Conservation (phyloP, 2,888 invertebrate genomes). For the Conchocele bisecta region DNA sequence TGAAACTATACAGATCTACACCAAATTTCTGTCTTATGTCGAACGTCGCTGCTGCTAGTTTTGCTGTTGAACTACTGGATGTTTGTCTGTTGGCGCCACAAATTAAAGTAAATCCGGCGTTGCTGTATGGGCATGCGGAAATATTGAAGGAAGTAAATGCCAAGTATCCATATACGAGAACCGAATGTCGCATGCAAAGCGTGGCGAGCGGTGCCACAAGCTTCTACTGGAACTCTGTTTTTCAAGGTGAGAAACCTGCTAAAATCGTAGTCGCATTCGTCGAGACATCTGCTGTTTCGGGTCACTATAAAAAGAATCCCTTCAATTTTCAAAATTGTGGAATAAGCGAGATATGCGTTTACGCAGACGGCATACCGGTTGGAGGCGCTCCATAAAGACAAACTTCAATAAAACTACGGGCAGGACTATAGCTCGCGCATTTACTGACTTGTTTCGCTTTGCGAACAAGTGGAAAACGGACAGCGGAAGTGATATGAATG, state of each 20-base stretch:
- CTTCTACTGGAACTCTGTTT: slow-evolving; percentile 46
- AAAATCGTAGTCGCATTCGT: slow-evolving; percentile 34
- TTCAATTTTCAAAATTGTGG: slow-evolving; percentile 49
- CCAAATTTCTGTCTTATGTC: slow-evolving; percentile 27
- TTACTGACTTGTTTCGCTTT: slow-evolving; percentile 29
- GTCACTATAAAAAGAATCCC: slow-evolving; percentile 44
- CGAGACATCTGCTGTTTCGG: slow-evolving; percentile 30
- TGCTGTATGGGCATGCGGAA: slow-evolving; percentile 25
- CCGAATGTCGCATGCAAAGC: slow-evolving; percentile 13
- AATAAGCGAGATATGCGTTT: slow-evolving; percentile 39
- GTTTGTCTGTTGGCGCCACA: slow-evolving; percentile 24
- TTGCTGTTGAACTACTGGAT: slow-evolving; percentile 2
- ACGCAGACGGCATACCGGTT: slow-evolving; percentile 40
- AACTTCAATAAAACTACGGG: slow-evolving; percentile 23
- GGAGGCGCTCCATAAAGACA: slow-evolving; percentile 38
- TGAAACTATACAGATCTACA: slow-evolving; percentile 17
- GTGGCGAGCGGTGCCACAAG: slow-evolving; percentile 33
- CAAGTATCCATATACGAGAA: slow-evolving; percentile 19
- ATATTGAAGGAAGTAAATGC: slow-evolving; percentile 31
- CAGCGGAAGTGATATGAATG: slow-evolving; percentile 19
- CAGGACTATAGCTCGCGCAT: slow-evolving; percentile 18
- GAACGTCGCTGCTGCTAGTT: background rate
- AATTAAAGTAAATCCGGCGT: slow-evolving; percentile 27
- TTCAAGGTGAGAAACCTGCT: slow-evolving; percentile 36
- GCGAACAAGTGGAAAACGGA: slow-evolving; percentile 38